Conservation (phyloP, 2,113 vertebrate species). For the Dromaius novaehollandiae region DNA sequence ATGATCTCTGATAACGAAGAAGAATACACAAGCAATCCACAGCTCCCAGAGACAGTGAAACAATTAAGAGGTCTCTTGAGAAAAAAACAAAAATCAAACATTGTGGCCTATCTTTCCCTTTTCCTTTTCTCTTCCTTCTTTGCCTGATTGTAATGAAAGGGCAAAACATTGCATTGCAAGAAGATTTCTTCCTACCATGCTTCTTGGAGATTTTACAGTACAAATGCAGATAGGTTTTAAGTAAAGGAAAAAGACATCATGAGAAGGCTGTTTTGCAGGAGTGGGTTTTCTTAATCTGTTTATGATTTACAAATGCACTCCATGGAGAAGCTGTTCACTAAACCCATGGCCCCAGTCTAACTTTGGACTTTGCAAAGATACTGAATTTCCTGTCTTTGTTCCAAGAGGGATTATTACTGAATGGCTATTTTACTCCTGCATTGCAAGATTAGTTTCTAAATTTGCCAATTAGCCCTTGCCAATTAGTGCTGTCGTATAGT, state of each 20-base stretch:
- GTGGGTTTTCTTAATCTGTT: conserved; percentile 44
- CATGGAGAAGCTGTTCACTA: conserved; percentile 1
- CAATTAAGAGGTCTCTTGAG: neutral
- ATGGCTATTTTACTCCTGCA: conserved; percentile 39
- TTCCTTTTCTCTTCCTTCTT: neutral
- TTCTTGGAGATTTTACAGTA: neutral
- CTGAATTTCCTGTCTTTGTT: conserved; percentile 53
- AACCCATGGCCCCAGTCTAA: conserved; percentile 6
- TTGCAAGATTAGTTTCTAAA: conserved; percentile 47
- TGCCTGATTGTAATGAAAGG: neutral
- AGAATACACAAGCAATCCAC: neutral
- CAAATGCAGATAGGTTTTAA: conserved; percentile 24
- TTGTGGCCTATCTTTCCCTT: neutral
- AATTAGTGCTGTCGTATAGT: conserved; percentile 49
- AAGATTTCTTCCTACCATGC: neutral
- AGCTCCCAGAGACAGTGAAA: neutral
- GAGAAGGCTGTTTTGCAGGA: conserved; percentile 37
- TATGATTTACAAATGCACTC: conserved; percentile 48
- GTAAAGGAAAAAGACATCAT: neutral
- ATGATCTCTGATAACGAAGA: neutral
- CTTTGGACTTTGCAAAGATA: conserved; percentile 34
- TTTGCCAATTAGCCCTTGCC: conserved; percentile 43
- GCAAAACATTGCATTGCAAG: neutral
- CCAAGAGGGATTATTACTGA: conserved; percentile 45
- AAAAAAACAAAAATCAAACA: neutral